Conservation (phyloP, 2,888 invertebrate species). For the Encarsia formosa region DNA sequence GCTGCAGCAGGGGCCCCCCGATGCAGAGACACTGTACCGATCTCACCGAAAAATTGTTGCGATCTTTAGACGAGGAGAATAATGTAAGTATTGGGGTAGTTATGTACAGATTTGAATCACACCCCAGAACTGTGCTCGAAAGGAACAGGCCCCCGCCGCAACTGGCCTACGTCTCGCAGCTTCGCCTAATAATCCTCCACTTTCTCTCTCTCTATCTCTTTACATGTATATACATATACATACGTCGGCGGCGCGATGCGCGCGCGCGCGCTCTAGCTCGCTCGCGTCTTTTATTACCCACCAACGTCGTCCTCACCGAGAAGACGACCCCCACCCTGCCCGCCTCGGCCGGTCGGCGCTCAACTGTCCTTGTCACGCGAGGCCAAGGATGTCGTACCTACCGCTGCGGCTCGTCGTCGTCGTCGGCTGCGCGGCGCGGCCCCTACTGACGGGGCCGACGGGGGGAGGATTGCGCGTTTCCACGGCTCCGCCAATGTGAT, state of each 20-base stretch:
- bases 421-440: too few relatives aligned
- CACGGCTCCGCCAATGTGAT: too few relatives aligned
- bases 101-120: too few relatives aligned
- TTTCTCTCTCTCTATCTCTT: neutral
- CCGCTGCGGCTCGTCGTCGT: too few relatives aligned
- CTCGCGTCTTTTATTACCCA: constrained; percentile 55
- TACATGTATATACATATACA: neutral
- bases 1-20: constrained; percentile 42
- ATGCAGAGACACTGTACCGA: constrained; percentile 61
- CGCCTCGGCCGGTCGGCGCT: constrained; percentile 20
- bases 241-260: constrained; percentile 41
- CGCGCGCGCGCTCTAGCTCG: constrained; percentile 58
- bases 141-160: neutral
- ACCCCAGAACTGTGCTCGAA: neutral
- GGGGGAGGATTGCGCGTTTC: too few relatives aligned
- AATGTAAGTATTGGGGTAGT: constrained; percentile 79
- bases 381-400: too few relatives aligned
- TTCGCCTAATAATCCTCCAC: neutral
- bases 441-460: too few relatives aligned
- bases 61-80: constrained; percentile 94
- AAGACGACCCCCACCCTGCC: constrained; percentile 20
- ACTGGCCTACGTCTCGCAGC: neutral
- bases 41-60: constrained; percentile 93
- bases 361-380: too few relatives aligned
- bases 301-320: constrained; percentile 19